Evolutionary conservation across 2,888 invertebrate genomes (phyloP), one percentile per base, ranked within the genome.

Genomic region (Cybosia mesomella): DNA sequence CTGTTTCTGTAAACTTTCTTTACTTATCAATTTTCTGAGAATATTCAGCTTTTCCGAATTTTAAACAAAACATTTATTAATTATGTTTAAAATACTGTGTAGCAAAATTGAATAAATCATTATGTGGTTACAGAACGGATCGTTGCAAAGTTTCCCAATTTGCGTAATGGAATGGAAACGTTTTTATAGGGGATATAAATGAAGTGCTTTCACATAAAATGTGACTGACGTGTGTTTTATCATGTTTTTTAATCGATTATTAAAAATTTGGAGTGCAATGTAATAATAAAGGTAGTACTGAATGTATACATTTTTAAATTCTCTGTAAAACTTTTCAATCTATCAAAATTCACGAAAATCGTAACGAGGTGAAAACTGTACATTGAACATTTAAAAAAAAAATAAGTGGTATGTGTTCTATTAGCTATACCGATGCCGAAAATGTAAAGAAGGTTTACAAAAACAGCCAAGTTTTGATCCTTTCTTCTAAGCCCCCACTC

Each of bases 1-100:
- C 80, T 79, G 83, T 86, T 84, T 85, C 86, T 21, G 82, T 88
- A 84, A 88, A 87, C 87, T 87, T 87, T 83, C 84, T 80, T 84
- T 85, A 71, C 83, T 85, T 85, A 84, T 85, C 84, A 86, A 84
- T 83, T 81, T 82, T 75, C 80, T 70, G 77, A 84, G 70, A 79
- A 81, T 79, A 75, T 73, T 75, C 73, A 76, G 73, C 71, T 75
- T 74, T 77, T 73, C 71, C 66, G 66, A 67, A 73, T 77, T 82
- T 76, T 58, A 72, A 69, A 75, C 76, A 79, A 79, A 81, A 69
- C 76, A 75, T 73, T 83, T 80, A 79, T 80, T 80, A 77, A 82
- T 81, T 74, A 75, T 67, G 72, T 73, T 83, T 73, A 64, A 74
- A 65, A 76, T 66, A 76, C 58, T 70, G 75, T 64, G 62, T 67